Percentiles rank a stretch among this genome's conserved stretches.
phyloP scores from a whole-genome alignment of 2,888 invertebrate genomes.

The Mythimna albipuncta region DNA sequence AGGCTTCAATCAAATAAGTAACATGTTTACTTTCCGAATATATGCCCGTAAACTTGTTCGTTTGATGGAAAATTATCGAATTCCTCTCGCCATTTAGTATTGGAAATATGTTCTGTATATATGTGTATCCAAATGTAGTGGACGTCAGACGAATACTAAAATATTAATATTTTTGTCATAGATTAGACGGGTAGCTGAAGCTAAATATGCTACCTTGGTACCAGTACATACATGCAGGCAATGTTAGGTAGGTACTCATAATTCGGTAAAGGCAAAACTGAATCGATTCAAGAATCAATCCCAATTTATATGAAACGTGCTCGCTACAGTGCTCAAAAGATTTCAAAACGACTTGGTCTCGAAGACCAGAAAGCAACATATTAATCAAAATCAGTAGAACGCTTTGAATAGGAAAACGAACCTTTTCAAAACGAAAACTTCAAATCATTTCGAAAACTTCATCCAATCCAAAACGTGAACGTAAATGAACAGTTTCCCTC shows the following conservation, averaged over 20 bases:
- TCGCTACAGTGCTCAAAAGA: neutral
- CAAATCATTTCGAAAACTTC: slow-evolving; percentile 53
- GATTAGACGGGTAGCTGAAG: neutral
- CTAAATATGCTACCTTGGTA: neutral
- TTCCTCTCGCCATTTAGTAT: slow-evolving; percentile 7
- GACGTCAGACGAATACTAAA: neutral
- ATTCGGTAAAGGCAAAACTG: neutral
- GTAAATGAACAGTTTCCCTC: slow-evolving; percentile 52
- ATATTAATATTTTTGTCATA: neutral
- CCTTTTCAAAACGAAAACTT: slow-evolving; percentile 52
- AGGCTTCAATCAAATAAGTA: slow-evolving; percentile 56
- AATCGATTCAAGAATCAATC: slow-evolving; percentile 1
- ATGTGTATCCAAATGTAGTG: slow-evolving; percentile 8
- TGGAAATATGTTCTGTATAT: slow-evolving; percentile 8
- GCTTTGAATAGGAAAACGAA: slow-evolving; percentile 44
- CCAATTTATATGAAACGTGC: neutral
- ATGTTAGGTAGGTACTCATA: neutral
- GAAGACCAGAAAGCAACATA: slow-evolving; percentile 25
- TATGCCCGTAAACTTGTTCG: slow-evolving; percentile 39
- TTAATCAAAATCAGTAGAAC: slow-evolving; percentile 43
- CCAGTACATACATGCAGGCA: neutral
- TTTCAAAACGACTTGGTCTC: neutral
- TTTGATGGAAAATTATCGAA: slow-evolving; percentile 37
- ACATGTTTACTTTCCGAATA: slow-evolving; percentile 48
- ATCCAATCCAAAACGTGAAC: slow-evolving; percentile 51